Percentiles rank a stretch among this genome's conserved stretches.
Evolutionary conservation across 2,113 vertebrate species (phyloP).

Genomic region (Melospiza georgiana): DNA sequence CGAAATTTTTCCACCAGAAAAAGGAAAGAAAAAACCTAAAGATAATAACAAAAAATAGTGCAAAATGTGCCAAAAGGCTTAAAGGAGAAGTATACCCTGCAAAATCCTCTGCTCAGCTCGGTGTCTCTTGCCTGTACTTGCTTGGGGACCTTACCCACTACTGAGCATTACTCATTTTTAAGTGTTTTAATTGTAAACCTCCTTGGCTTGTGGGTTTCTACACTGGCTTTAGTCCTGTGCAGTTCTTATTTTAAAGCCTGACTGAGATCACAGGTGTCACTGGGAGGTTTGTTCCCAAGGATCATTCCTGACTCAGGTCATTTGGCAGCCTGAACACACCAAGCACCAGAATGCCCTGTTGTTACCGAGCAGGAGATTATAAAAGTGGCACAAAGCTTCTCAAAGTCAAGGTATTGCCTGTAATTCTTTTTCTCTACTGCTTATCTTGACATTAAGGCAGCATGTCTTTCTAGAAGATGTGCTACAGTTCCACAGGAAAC

Average conservation of each 20-base stretch:
- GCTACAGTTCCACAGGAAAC: background rate
- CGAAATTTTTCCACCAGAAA: background rate
- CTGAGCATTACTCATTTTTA: background rate
- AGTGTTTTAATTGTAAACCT: background rate
- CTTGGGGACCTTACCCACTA: background rate
- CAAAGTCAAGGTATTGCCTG: background rate
- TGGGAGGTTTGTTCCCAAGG: background rate
- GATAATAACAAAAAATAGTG: background rate
- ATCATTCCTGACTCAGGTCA: background rate
- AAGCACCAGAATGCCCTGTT: background rate
- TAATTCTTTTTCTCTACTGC: background rate
- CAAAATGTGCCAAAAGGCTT: background rate
- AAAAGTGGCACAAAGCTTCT: background rate
- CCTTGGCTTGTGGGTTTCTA: background rate
- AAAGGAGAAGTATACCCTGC: background rate
- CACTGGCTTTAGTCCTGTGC: background rate
- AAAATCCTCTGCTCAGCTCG: background rate
- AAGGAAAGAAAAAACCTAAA: background rate
- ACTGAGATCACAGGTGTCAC: background rate
- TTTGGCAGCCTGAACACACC: background rate
- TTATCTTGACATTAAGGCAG: background rate
- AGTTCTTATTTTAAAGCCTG: background rate
- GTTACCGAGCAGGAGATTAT: background rate
- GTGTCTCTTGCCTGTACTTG: background rate
- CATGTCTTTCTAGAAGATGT: background rate